Conservation (phyloP, 1,140 invertebrate genomes). For the Zaprionus ghesquierei region DNA sequence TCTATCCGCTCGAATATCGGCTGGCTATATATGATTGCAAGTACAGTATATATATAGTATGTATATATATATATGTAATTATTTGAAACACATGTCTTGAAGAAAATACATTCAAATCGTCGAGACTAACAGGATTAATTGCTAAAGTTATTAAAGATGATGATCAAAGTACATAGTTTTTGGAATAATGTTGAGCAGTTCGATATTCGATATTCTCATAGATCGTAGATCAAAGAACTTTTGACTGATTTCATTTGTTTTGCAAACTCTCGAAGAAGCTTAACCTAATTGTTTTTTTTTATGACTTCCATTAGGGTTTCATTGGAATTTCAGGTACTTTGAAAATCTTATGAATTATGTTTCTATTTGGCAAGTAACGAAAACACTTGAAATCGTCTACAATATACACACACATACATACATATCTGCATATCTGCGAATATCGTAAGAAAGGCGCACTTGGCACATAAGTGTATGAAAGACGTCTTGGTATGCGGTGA, state of each 20-base stretch:
- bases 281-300: conserved; percentile 58
- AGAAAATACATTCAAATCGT: conserved; percentile 12
- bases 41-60: neutral
- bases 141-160: conserved; percentile 28
- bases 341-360: conserved; percentile 78
- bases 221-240: neutral
- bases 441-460: conserved; percentile 37
- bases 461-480: conserved; percentile 55
- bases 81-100: conserved; percentile 4
- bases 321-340: conserved; percentile 79
- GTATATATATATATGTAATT: neutral
- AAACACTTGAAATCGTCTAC: conserved; percentile 47
- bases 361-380: conserved; percentile 63
- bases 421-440: conserved; percentile 16
- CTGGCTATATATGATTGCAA: neutral
- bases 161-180: conserved; percentile 29
- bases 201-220: neutral
- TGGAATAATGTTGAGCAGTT: conserved; percentile 39
- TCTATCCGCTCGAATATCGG: neutral
- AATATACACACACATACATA: conserved; percentile 22
- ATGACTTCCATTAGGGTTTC: conserved; percentile 59
- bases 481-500: conserved; percentile 53
- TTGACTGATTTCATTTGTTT: conserved; percentile 39
- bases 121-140: neutral
- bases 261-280: conserved; percentile 48